Conservation (phyloP, 2,113 vertebrate genomes). For the Hydropotes inermis region DNA sequence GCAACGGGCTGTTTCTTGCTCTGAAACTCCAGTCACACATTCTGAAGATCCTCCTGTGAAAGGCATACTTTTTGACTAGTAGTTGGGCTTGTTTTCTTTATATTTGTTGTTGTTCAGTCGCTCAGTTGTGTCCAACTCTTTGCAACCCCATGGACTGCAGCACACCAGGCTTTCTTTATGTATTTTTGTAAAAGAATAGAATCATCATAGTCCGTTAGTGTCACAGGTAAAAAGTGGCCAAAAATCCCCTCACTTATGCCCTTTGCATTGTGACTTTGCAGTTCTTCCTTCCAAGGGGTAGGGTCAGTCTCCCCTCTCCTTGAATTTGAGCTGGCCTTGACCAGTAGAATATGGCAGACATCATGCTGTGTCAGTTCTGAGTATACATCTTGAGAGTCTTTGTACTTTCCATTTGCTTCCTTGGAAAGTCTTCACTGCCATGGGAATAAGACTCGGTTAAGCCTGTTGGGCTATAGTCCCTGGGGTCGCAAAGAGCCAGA, state of each 20-base stretch:
- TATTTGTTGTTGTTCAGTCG: not conserved
- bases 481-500: not conserved
- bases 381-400: not conserved
- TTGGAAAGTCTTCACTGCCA: not conserved
- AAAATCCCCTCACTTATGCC: not conserved
- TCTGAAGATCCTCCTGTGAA: not conserved
- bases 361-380: not conserved
- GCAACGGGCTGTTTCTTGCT: not conserved
- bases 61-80: not conserved
- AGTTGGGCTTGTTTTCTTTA: not conserved
- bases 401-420: not conserved
- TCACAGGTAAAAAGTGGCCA: not conserved
- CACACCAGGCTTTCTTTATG: not conserved
- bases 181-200: not conserved
- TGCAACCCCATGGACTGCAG: not conserved
- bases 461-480: fast-evolving
- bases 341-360: not conserved
- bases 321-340: not conserved
- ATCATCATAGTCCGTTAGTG: too few relatives aligned
- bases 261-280: not conserved
- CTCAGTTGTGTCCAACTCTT: not conserved
- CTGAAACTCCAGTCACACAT: not conserved
- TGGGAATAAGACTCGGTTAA: not conserved
- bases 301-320: not conserved
- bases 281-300: not conserved